Evolutionary conservation across 2,797 vertebrate species (phyloP), one percentile per base, ranked within the genome.

Genomic region (Sebastes trivittatus): DNA sequence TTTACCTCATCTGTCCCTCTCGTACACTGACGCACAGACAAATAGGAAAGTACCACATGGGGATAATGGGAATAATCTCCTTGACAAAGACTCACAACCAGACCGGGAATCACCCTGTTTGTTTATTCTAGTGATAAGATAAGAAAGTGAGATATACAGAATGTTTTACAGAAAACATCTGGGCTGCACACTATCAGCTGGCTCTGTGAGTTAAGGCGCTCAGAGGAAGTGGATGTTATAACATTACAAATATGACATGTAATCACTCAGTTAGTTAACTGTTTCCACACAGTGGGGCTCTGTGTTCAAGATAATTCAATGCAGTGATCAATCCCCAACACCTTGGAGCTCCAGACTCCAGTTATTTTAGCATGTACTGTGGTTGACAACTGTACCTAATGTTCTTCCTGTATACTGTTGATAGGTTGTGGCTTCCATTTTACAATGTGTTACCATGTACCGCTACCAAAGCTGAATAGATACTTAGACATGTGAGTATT

Each of bases 181-280:
- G 92, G 78, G 67, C 38, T 36, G 70, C 84, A 88, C 75, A 85
- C 81, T 52, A 56, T 88, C 74, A 83, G 65, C 77, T 72, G 88
- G 70, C 82, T 75, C 72, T 1, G 60, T 1, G 63, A 61, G n/a
- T 75, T 38, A 46, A 66, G 32, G 22, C 22, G 5, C 42, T 72
- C 55, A 11, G 42, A 77, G 67, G 62, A 79, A 85, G 72, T 11
- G 61, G 59, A 75, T 81, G 70, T 72, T 88, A 84, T 46, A 49
- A 77, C 59, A 68, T 79, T 77, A 64, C 72, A 72, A 77, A 86
- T 36, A 42, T 61, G 77, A 78, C 42, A 42, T 60, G 59, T 23
- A 61, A 80, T 79, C 72, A 29, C 10, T 76, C 60, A 30, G 63
- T 75, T 73, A 30, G 63, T 75, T 73, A 73, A 90, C 70, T 54